Conservation (phyloP, 2,888 invertebrate species). For the Acholoe squamosa region DNA sequence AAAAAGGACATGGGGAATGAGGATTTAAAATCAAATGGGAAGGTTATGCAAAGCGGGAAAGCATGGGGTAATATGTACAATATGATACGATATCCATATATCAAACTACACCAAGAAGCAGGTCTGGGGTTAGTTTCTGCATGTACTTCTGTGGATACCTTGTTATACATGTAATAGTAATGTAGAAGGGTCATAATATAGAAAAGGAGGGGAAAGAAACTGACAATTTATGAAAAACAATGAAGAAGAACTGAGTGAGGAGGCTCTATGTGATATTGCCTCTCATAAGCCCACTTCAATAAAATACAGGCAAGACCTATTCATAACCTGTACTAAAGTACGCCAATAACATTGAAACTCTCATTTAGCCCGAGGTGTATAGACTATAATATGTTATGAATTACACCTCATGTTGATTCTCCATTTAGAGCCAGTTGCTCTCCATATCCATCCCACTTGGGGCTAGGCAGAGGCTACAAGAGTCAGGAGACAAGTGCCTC, state of each 20-base stretch:
- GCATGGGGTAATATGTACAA: neutral
- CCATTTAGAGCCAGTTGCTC: no score
- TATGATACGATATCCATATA: slow-evolving; percentile 5
- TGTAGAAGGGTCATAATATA: neutral
- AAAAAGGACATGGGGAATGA: neutral
- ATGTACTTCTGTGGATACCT: no score
- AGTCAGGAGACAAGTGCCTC: no score
- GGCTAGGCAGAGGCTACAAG: no score
- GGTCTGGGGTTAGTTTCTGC: no score
- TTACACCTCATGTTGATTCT: no score
- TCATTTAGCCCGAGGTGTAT: no score
- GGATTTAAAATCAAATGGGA: neutral
- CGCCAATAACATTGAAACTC: no score
- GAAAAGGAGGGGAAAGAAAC: neutral
- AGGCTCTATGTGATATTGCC: neutral
- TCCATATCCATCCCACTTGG: no score
- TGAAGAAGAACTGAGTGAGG: neutral
- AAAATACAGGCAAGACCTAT: neutral
- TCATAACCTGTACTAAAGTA: no score
- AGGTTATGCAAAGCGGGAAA: neutral
- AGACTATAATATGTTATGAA: no score
- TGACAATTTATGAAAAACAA: neutral
- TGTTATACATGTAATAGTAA: no score
- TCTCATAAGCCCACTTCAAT: neutral
- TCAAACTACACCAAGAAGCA: neutral